Percentiles rank a stretch among this genome's conserved stretches.
Conservation (phyloP, 1,140 invertebrate genomes). For the Zaprionus gabonicus region DNA sequence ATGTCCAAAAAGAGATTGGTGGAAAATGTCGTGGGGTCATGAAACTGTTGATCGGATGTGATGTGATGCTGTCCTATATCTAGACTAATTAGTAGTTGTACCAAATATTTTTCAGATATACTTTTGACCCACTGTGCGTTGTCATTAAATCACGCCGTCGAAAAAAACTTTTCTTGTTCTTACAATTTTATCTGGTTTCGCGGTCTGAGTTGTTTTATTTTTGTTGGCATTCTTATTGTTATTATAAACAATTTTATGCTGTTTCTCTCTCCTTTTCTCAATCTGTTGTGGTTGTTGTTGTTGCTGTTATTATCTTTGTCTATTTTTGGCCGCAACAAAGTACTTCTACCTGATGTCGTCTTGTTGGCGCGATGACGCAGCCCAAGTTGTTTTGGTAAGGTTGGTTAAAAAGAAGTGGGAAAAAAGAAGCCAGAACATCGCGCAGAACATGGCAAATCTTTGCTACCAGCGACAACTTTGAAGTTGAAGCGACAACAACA, state of each 20-base stretch:
- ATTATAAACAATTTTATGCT: constrained; percentile 43
- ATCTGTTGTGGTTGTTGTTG: constrained; percentile 3
- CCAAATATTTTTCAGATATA: constrained; percentile 11
- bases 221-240: constrained; percentile 38
- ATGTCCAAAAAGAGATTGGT: constrained; percentile 8
- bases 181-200: constrained; percentile 37
- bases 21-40: constrained; percentile 40
- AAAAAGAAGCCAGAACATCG: constrained; percentile 24
- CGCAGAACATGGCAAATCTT: constrained; percentile 31
- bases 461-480: constrained; percentile 35
- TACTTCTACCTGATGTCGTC: constrained; percentile 22
- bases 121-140: constrained; percentile 49
- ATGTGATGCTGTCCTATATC: neutral
- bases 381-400: constrained; percentile 16
- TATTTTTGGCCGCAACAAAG: constrained; percentile 47
- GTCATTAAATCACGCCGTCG: constrained; percentile 18
- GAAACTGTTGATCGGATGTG: neutral
- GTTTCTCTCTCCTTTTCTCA: constrained; percentile 19
- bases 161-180: constrained; percentile 29
- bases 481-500: constrained; percentile 26
- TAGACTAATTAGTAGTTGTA: constrained; percentile 31
- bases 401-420: constrained; percentile 24
- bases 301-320: constrained; percentile 25
- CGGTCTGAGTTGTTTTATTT: constrained; percentile 8
- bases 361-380: constrained; percentile 39